Evolutionary conservation across 2,113 vertebrate genomes (phyloP).

Genomic region (Mystacornis crossleyi): DNA sequence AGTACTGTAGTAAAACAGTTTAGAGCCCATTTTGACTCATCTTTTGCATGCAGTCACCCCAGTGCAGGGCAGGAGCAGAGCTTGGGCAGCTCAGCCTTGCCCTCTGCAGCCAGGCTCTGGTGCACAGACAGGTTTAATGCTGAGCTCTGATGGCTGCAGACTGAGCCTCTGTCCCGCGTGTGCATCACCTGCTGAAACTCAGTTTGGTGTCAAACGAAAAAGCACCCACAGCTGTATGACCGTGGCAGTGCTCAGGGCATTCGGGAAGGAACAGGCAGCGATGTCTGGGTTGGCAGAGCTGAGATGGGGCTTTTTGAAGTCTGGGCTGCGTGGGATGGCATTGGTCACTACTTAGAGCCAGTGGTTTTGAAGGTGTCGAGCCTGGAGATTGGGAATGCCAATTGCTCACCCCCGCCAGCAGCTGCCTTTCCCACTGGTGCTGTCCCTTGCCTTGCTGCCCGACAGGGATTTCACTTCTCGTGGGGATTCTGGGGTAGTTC

Average conservation of each 20-base stretch:
- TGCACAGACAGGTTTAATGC: accelerated
- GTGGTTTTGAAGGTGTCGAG: not conserved
- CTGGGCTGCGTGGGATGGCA: accelerated
- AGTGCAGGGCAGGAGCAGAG: not conserved
- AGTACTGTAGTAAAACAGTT: not conserved
- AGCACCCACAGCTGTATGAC: accelerated
- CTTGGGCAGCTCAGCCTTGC: not conserved
- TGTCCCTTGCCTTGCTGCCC: not conserved
- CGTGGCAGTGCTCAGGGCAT: not conserved
- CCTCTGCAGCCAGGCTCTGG: not conserved
- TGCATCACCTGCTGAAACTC: not conserved
- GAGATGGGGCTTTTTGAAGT: not conserved
- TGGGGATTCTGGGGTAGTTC: not conserved
- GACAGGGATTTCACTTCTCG: not conserved
- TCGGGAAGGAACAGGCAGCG: accelerated
- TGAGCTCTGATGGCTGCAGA: accelerated
- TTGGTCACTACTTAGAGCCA: accelerated
- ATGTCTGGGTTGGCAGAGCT: not conserved
- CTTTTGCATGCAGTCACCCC: accelerated
- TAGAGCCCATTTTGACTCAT: accelerated
- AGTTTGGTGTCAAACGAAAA: accelerated
- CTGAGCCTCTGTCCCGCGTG: accelerated
- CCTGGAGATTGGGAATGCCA: not conserved
- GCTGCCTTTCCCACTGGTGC: not conserved
- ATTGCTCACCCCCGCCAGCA: not conserved